phyloP scores from a whole-genome alignment of 2,797 vertebrate genomes.

The Champsocephalus esox region DNA sequence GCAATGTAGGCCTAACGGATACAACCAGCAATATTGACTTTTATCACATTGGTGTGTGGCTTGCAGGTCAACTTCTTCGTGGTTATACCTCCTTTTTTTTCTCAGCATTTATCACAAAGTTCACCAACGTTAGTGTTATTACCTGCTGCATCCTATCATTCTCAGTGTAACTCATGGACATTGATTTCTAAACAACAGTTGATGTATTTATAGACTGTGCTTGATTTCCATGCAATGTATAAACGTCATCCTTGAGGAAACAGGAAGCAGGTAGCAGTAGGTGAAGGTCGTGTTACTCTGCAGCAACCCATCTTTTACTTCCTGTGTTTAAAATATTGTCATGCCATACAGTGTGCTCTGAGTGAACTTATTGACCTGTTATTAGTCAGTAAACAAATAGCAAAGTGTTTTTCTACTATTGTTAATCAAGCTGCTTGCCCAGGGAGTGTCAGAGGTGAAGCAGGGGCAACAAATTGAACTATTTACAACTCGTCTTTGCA shows the following conservation, averaged over 20 bases:
- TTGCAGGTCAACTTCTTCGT: not conserved
- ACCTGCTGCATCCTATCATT: not conserved
- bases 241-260: not conserved
- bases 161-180: not conserved
- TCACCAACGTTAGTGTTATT: not conserved
- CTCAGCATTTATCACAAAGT: not conserved
- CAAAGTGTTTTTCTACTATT: not conserved
- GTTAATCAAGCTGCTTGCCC: constrained; percentile 7
- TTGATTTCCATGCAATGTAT: constrained; percentile 18
- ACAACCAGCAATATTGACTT: too few relatives aligned
- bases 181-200: constrained; percentile 1
- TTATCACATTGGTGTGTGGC: not conserved
- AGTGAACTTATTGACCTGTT: not conserved
- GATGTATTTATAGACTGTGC: constrained; percentile 1
- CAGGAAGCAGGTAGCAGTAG: constrained; percentile 13
- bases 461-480: not conserved
- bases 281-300: not conserved
- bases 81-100: not conserved
- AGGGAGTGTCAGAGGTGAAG: constrained; percentile 19
- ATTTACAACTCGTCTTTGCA: not conserved
- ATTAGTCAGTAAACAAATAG: not conserved
- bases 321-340: not conserved
- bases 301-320: constrained; percentile 18
- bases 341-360: not conserved
- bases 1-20: not conserved